Base-by-base conservation (phyloP, 2,113 vertebrate species). In the Cavia porcellus region DNA sequence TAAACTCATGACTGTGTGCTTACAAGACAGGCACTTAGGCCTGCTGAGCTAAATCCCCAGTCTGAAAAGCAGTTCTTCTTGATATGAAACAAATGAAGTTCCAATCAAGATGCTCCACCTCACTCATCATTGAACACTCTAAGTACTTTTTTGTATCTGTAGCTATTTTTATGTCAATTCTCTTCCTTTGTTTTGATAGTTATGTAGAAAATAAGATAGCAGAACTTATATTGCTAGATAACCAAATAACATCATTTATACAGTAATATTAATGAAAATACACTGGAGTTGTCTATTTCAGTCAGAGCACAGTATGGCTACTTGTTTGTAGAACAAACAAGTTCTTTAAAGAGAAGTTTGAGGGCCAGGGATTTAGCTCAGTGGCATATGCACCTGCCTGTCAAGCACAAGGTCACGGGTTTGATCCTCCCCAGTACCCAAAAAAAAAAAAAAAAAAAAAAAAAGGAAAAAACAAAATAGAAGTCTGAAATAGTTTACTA, bases 401-500 rank as follows among this genome's bases (percentile, higher is more conserved):
- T 52, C 50, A 52, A 10, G 9, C 50, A 52, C 50, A 52, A 52
- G 50, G 50, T 52, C 9, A 10, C 11, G 50, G 11, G 50, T 52
- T 52, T 52, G 50, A 52, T n/a, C n/a, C n/a, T 52, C 50, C 50
- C 50, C 9, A 10, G 5, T 50, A 50, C 47, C 47, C 4, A 6
- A 50, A 50, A 50, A 50, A 50, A 8, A 50, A 50, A 50, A 50
- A n/a, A n/a, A n/a, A n/a, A n/a, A n/a, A n/a, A n/a, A n/a, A n/a
- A n/a, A n/a, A n/a, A n/a, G n/a, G n/a, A n/a, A n/a, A n/a, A n/a
- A n/a, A n/a, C n/a, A 50, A 55, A 97, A 96, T 62, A 86, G 38
- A 83, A 80, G 52, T 22, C n/a, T 62, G 13, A 90, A 96, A 86
- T 22, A 86, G 32, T 92, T 86, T 75, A 92, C 50, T 88, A 90